phyloP scores from a whole-genome alignment of 2,113 vertebrate species.

The Esox niger region DNA sequence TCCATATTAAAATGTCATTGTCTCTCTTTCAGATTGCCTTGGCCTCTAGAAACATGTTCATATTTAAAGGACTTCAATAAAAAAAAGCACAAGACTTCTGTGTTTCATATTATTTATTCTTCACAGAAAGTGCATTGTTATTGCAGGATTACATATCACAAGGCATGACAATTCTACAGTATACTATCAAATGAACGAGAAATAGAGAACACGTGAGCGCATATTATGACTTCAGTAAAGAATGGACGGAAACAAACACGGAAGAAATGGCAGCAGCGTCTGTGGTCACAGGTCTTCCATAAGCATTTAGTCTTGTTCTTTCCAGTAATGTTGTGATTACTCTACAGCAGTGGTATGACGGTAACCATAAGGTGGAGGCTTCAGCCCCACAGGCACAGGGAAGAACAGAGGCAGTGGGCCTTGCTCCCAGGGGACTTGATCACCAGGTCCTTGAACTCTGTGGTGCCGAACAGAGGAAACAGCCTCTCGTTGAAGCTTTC shows the following conservation, averaged over 20 bases:
- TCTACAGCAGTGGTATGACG: constrained; percentile 23
- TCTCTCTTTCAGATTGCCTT: not conserved
- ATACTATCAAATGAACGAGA: constrained; percentile 45
- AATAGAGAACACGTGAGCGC: constrained; percentile 45
- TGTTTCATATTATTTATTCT: constrained; percentile 62
- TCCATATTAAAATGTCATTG: not conserved
- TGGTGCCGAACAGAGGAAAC: constrained; percentile 75
- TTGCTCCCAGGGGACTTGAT: constrained; percentile 61
- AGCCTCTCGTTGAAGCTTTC: constrained; percentile 71
- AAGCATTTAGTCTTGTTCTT: constrained; percentile 46
- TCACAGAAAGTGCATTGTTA: constrained; percentile 63
- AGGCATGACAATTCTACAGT: constrained; percentile 37
- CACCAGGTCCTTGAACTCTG: constrained; percentile 77
- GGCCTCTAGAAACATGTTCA: not conserved
- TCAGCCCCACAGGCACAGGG: constrained; percentile 69
- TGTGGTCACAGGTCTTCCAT: constrained; percentile 40
- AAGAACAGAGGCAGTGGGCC: constrained; percentile 60
- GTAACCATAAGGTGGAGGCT: constrained; percentile 11
- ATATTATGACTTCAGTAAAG: constrained; percentile 44
- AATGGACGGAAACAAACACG: constrained; percentile 46
- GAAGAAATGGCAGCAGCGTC: constrained; percentile 57
- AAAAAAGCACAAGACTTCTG: constrained; percentile 1
- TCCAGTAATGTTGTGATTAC: constrained; percentile 40
- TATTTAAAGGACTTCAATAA: not conserved
- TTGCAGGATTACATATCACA: constrained; percentile 60